Base-by-base conservation (phyloP, 2,797 vertebrate species). In the Melanitta fusca region DNA sequence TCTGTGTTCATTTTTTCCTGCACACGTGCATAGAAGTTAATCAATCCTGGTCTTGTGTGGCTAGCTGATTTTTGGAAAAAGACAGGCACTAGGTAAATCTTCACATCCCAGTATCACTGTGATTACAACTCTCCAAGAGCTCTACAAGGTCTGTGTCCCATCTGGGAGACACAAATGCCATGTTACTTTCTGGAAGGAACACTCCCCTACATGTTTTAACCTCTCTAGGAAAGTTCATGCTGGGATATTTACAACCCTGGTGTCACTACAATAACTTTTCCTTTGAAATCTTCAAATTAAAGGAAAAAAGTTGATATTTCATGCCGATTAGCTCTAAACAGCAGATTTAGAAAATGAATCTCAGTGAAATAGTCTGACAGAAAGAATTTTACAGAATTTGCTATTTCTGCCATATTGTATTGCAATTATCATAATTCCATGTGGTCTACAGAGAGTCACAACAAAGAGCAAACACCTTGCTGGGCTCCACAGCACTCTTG, bases 331-430 rank as follows among this genome's bases (percentile, higher is more conserved):
- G 69, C 88, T 68, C 81, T 89, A 84, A 90, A 88, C 25, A 64
- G 61, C 74, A 88, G 80, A 94, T 96, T 96, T 93, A 94, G 66
- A 88, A 95, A 96, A 84, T 39, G 57, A 93, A 84, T 91, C 54
- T 20, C 95, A 89, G 78, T 85, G 94, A 94, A 95, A 96, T 39
- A 93, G 47, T 54, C 77, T 93, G 60, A 93, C 85, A 89, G 74
- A 83, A 93, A 91, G 41, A 58, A 85, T 54, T 81, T 64, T 69
- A 85, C n/a, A 28, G n/a, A n/a, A 47, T 56, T 70, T 78, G 18
- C 39, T 70, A 41, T 70, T 91, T 88, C 73, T 66, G 36, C 25
- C 57, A 39, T 70, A 65, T 79, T 62, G 34, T 60, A 34, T 73
- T 85, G 68, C 0, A 0, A 62, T 75, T 90, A 47, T 39, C 32